phyloP scores from a whole-genome alignment of 2,797 vertebrate genomes.

The Rhinella marina region DNA sequence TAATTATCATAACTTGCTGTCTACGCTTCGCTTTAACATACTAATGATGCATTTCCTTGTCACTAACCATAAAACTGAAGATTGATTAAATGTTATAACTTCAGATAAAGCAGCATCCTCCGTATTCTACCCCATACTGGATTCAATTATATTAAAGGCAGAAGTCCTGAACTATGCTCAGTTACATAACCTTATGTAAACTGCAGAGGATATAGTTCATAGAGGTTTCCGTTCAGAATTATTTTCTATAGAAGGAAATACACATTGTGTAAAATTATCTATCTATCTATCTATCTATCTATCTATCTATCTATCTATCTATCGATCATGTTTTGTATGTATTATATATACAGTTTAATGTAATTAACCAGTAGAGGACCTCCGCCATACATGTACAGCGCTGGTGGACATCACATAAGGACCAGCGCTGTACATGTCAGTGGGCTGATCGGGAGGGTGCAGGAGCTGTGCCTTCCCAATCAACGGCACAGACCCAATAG shows the following conservation, averaged over 20 bases:
- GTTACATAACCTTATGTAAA: neutral
- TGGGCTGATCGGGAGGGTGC: too few relatives aligned
- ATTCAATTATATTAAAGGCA: neutral
- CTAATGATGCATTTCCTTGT: slow-evolving; percentile 11
- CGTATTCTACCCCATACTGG: neutral
- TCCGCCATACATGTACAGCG: too few relatives aligned
- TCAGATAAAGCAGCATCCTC: neutral
- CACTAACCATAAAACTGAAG: neutral
- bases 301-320: slow-evolving; percentile 8
- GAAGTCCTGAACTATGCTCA: neutral
- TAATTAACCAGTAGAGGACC: too few relatives aligned
- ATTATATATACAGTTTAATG: too few relatives aligned
- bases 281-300: neutral
- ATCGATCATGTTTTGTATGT: too few relatives aligned
- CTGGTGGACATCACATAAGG: too few relatives aligned
- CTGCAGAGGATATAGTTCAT: neutral
- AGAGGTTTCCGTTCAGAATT: neutral
- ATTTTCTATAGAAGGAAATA: neutral
- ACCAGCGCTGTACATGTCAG: too few relatives aligned
- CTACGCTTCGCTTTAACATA: neutral
- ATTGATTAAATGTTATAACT: slow-evolving; percentile 24
- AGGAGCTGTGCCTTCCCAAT: too few relatives aligned
- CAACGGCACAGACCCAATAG: too few relatives aligned
- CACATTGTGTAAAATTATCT: too few relatives aligned
- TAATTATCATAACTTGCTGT: slow-evolving; percentile 12